Evolutionary conservation across 2,888 invertebrate species (phyloP).

Genomic region (Megalurothrips usitatus): DNA sequence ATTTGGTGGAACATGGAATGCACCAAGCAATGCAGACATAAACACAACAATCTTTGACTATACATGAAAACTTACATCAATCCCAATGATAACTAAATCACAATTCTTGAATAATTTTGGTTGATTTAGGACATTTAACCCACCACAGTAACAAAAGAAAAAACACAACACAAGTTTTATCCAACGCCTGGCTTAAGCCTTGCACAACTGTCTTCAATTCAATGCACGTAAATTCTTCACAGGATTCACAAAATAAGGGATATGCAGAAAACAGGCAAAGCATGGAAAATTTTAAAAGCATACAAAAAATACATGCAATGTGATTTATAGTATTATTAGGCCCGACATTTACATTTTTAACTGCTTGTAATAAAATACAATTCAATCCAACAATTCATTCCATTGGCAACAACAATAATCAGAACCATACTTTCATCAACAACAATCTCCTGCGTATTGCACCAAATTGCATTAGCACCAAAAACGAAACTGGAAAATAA

Average conservation of each 20-base stretch:
- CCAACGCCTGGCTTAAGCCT: background rate
- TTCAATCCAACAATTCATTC: background rate
- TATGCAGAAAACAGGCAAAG: background rate
- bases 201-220: background rate
- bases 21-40: conserved; percentile 19
- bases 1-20: conserved; percentile 19
- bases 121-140: background rate
- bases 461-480: conserved; percentile 7
- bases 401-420: conserved; percentile 3
- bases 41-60: conserved; percentile 24
- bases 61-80: conserved; percentile 5
- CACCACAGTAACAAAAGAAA: background rate
- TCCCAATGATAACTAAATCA: conserved; percentile 23
- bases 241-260: background rate
- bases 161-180: background rate
- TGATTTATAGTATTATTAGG: background rate
- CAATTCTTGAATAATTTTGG: conserved; percentile 22
- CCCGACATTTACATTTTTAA: background rate
- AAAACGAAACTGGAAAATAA: conserved; percentile 3
- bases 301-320: background rate
- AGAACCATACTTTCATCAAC: background rate
- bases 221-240: background rate
- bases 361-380: background rate
- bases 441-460: background rate
- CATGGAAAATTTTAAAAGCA: background rate